These are phyloP conservation scores for Varroa destructor DNA, from an alignment of 1,140 invertebrate genomes.

Conservation along the genomic window DNA sequence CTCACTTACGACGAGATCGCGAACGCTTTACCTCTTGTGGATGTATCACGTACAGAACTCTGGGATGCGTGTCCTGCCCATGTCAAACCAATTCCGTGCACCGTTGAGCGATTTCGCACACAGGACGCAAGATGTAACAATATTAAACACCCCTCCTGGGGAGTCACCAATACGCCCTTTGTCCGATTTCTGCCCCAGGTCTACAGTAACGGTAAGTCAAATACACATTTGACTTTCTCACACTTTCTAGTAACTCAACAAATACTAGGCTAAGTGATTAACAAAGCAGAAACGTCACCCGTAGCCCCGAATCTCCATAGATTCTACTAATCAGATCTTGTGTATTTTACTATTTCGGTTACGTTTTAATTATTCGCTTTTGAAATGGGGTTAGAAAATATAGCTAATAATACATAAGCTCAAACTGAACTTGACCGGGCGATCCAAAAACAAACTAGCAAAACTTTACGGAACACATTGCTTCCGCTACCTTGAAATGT, in stretches of 20 bases:
- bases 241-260: too few relatives aligned
- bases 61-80: conserved; percentile 75
- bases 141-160: conserved; percentile 74
- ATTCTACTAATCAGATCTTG: too few relatives aligned
- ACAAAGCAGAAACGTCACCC: neutral
- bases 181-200: conserved; percentile 41
- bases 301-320: neutral
- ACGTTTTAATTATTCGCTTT: too few relatives aligned
- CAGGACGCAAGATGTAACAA: conserved; percentile 85
- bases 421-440: too few relatives aligned
- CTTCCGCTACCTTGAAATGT: too few relatives aligned
- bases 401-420: too few relatives aligned
- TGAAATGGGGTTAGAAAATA: too few relatives aligned
- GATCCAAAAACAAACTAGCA: too few relatives aligned
- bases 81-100: conserved; percentile 66
- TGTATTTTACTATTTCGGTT: too few relatives aligned
- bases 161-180: conserved; percentile 61
- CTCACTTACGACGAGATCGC: conserved; percentile 73
- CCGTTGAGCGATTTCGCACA: conserved; percentile 54
- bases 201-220: conserved; percentile 35
- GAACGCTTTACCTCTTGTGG: conserved; percentile 68
- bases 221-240: too few relatives aligned
- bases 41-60: conserved; percentile 65
- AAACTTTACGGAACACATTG: too few relatives aligned
- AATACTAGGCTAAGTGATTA: too few relatives aligned